phyloP scores from a whole-genome alignment of 92 coral and sea anemone genomes.

The Zoanthus solanderi region DNA sequence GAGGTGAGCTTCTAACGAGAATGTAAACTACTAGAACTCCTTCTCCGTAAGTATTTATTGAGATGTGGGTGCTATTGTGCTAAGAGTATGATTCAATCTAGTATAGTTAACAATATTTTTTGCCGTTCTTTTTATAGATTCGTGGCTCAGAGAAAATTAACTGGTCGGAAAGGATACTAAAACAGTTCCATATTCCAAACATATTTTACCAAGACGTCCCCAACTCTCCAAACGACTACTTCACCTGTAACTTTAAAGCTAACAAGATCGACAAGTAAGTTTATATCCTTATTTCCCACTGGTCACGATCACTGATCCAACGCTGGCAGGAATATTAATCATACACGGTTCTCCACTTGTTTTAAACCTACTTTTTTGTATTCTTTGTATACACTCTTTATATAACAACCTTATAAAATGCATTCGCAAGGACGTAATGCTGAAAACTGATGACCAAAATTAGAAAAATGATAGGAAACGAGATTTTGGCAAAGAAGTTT shows the following conservation, averaged over 20 bases:
- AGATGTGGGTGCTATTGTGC: too few species aligned
- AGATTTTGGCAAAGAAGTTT: too few species aligned
- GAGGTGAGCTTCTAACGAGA: conserved; percentile 62
- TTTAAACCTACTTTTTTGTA: too few species aligned
- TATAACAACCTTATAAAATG: too few species aligned
- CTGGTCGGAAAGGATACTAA: conserved; percentile 97
- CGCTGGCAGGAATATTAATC: too few species aligned
- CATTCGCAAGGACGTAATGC: too few species aligned
- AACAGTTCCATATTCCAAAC: conserved; percentile 86
- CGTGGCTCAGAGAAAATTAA: conserved; percentile 88
- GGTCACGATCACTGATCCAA: not conserved
- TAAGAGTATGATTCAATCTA: not conserved
- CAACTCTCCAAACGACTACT: conserved; percentile 89
- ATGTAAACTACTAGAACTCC: too few species aligned
- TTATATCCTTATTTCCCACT: not conserved
- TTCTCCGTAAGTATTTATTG: too few species aligned
- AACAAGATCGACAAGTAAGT: conserved; percentile 91
- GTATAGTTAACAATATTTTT: not conserved
- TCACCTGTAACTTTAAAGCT: conserved; percentile 95
- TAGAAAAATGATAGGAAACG: too few species aligned
- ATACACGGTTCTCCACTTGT: too few species aligned
- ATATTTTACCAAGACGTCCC: conserved; percentile 97
- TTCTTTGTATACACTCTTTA: too few species aligned
- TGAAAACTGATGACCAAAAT: too few species aligned
- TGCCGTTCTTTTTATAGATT: conserved; percentile 57